Evolutionary conservation across 2,888 invertebrate genomes (phyloP).

Genomic region (Ichneumoninae sp.): DNA sequence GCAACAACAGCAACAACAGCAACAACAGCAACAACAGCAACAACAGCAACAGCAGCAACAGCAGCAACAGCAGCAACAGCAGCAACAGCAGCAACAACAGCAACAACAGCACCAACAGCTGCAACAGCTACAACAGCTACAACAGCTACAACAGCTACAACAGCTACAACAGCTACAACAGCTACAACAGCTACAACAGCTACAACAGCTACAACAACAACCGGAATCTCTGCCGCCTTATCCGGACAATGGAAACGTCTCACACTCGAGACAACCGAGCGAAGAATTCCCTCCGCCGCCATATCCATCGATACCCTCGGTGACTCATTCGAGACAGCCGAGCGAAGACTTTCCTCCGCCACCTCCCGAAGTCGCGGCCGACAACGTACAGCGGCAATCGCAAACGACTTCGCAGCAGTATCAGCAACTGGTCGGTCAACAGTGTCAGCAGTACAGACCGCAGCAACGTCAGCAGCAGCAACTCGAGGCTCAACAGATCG

Average conservation of each 20-base stretch:
- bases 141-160: conserved; percentile 30
- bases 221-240: conserved; percentile 86
- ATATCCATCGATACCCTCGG: conserved; percentile 92
- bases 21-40: conserved; percentile 72
- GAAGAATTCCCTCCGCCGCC: conserved; percentile 89
- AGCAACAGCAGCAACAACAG: conserved; percentile 35
- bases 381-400: conserved; percentile 81
- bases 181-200: conserved; percentile 55
- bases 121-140: conserved; percentile 75
- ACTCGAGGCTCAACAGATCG: conserved; percentile 80
- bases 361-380: conserved; percentile 90
- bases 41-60: conserved; percentile 40
- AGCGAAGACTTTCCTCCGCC: conserved; percentile 96
- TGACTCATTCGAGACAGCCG: conserved; percentile 92
- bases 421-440: conserved; percentile 55
- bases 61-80: conserved; percentile 33
- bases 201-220: conserved; percentile 59
- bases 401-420: conserved; percentile 60
- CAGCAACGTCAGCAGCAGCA: conserved; percentile 72
- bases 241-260: conserved; percentile 83
- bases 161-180: conserved; percentile 31
- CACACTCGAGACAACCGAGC: conserved; percentile 85
- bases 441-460: conserved; percentile 53
- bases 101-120: conserved; percentile 79
- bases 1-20: conserved; percentile 55